phyloP scores from a whole-genome alignment of 2,797 vertebrate genomes.

The Ispidina lecontei region DNA sequence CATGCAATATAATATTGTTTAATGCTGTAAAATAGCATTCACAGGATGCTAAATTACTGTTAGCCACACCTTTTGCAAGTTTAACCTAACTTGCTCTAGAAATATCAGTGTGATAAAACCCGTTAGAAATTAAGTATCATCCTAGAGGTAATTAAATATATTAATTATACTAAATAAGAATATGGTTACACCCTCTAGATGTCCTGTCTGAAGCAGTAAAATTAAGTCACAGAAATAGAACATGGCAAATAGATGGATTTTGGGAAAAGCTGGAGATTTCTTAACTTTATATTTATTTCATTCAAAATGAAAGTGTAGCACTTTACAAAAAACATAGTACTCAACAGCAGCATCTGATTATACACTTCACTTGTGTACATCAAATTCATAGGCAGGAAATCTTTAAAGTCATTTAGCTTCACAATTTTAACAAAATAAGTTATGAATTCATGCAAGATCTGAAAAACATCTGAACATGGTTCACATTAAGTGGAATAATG shows the following conservation, averaged over 20 bases:
- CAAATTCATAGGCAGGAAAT: not conserved
- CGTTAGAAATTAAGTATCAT: not conserved
- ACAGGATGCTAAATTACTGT: not conserved
- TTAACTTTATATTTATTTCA: not conserved
- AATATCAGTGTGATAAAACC: not conserved
- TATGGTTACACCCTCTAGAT: not conserved
- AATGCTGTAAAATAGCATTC: not conserved
- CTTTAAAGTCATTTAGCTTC: not conserved
- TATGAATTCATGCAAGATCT: not conserved
- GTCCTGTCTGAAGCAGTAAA: not conserved
- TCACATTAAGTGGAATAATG: not conserved
- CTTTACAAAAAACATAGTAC: not conserved
- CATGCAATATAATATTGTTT: not conserved
- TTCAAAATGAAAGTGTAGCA: not conserved
- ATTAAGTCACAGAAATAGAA: not conserved
- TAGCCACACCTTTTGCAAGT: not conserved
- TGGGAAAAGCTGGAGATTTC: not conserved
- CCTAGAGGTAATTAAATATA: conserved; percentile 22
- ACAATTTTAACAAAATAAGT: conserved; percentile 1
- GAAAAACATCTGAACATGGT: not conserved
- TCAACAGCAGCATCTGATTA: not conserved
- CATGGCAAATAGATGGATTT: not conserved
- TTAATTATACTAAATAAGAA: not conserved
- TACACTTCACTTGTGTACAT: not conserved
- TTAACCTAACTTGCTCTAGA: not conserved